Percentiles rank a stretch among this genome's conserved stretches.
These are phyloP conservation scores for Merodon equestris DNA, from an alignment of 2,888 invertebrate species.

Conservation along the genomic window DNA sequence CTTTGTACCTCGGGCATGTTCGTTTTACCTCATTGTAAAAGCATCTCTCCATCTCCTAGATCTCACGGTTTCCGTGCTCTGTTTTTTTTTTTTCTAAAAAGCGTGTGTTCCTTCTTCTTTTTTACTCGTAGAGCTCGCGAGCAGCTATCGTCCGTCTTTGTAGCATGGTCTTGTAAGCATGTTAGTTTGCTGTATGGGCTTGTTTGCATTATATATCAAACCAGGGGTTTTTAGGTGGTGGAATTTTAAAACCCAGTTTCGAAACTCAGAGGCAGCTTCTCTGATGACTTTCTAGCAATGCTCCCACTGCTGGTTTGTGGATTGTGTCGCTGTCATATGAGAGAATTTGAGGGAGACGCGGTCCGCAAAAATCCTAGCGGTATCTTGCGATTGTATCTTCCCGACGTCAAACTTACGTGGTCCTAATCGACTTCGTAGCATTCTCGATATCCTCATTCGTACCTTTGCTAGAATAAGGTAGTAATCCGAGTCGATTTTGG, in stretches of 20 bases:
- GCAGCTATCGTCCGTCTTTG: background rate
- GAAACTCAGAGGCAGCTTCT: background rate
- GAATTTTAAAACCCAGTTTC: background rate
- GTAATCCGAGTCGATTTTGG: background rate
- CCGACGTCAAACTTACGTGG: background rate
- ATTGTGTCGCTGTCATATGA: background rate
- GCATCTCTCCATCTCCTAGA: background rate
- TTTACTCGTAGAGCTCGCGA: background rate
- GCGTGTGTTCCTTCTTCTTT: background rate
- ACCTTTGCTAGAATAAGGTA: conserved; percentile 1
- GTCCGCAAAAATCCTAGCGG: background rate
- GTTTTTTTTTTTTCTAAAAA: background rate
- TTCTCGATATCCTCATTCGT: background rate
- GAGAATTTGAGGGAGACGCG: background rate
- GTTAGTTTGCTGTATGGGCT: background rate
- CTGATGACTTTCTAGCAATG: background rate
- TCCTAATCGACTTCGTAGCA: background rate
- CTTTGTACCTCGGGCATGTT: background rate
- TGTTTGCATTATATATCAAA: background rate
- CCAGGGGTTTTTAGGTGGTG: background rate
- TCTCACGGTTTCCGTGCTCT: no score
- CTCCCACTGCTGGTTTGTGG: background rate
- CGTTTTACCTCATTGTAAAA: background rate
- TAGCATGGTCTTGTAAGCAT: background rate
- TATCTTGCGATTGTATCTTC: background rate